Evolutionary conservation across 2,113 vertebrate genomes (phyloP).

Genomic region (Brachionichthys hirsutus): DNA sequence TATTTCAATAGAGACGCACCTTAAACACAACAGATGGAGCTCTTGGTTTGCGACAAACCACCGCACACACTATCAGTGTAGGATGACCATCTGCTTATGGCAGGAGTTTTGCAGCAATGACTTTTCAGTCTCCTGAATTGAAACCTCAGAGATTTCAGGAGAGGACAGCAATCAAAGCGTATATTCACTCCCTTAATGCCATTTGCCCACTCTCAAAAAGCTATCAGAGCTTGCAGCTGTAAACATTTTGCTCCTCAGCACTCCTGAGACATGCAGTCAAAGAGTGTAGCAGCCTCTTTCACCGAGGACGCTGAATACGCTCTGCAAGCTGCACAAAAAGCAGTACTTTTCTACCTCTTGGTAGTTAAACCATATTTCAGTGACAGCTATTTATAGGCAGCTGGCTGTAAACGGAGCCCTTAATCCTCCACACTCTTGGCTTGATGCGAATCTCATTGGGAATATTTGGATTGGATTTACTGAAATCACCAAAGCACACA

Average conservation of each 20-base stretch:
- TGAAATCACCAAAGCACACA: conserved; percentile 1
- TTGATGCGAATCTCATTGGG: background rate
- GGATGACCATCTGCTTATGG: conserved; percentile 52
- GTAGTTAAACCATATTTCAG: conserved; percentile 10
- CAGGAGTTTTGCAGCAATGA: conserved; percentile 35
- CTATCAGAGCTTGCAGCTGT: conserved; percentile 64
- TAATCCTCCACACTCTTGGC: conserved; percentile 10
- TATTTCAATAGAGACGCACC: background rate
- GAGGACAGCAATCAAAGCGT: conserved; percentile 56
- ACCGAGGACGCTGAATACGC: conserved; percentile 34
- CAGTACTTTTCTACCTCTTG: conserved; percentile 4
- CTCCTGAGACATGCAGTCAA: conserved; percentile 50
- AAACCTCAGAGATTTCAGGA: conserved; percentile 46
- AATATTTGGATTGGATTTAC: conserved; percentile 16
- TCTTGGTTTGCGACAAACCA: conserved; percentile 11
- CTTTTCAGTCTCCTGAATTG: conserved; percentile 37
- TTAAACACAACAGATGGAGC: conserved; percentile 14
- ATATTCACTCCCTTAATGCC: conserved; percentile 52
- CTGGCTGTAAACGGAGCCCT: conserved; percentile 10
- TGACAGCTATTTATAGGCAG: conserved; percentile 15
- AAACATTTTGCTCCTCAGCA: conserved; percentile 63
- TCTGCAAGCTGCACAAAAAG: conserved; percentile 35
- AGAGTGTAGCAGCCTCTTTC: conserved; percentile 49
- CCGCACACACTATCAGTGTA: conserved; percentile 4
- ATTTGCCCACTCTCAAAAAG: conserved; percentile 58